Conservation (phyloP, 1,140 invertebrate species). For the Melanaphis sacchari region DNA sequence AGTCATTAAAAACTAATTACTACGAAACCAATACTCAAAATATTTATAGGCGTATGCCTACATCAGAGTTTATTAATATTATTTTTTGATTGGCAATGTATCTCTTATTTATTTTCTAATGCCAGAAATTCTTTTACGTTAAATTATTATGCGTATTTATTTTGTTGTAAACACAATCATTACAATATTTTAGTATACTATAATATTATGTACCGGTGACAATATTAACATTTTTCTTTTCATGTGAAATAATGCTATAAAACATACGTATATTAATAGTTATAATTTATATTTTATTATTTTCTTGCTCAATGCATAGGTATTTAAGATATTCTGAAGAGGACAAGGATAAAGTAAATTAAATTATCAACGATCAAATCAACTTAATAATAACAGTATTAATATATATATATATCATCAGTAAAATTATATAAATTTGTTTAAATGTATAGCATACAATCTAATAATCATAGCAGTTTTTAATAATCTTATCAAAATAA, state of each 20-base stretch:
- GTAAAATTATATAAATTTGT: background rate
- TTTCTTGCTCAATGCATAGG: too few relatives aligned
- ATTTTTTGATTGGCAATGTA: background rate
- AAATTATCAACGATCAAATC: background rate
- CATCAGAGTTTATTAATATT: background rate
- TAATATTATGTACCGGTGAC: too few relatives aligned
- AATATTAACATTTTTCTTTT: too few relatives aligned
- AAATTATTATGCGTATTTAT: background rate
- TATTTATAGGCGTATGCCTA: background rate
- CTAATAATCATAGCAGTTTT: background rate
- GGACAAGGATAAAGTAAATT: background rate
- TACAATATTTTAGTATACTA: too few relatives aligned
- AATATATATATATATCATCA: background rate
- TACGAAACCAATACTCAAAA: slow-evolving; percentile 5
- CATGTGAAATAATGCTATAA: too few relatives aligned
- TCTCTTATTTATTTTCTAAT: background rate
- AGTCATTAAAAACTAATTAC: slow-evolving; percentile 35
- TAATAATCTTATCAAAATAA: background rate
- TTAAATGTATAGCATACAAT: background rate
- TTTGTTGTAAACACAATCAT: background rate
- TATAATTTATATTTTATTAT: too few relatives aligned
- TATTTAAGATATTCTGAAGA: background rate
- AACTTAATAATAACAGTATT: background rate
- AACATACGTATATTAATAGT: too few relatives aligned
- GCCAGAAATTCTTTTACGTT: background rate